Evolutionary conservation across 1,140 invertebrate genomes (phyloP), one percentile per base, ranked within the genome.

Genomic region (Phymorhynchus buccinoides): DNA sequence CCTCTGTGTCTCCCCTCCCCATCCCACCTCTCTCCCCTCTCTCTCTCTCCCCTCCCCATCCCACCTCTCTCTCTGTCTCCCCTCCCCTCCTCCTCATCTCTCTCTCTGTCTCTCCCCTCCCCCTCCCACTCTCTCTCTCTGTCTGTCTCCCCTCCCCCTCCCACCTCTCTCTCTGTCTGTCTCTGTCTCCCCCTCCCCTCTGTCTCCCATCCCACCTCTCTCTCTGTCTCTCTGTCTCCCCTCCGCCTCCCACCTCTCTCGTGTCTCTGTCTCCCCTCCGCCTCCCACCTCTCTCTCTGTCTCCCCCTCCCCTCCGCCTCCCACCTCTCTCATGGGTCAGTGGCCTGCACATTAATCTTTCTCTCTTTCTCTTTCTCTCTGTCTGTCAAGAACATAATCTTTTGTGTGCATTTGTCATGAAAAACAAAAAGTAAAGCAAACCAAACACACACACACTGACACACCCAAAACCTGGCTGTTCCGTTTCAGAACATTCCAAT

Each of bases 401-500:
- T 35, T 73, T 73, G 12, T 35, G 3, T 73, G 32, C 56, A 62
- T 35, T 73, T 35, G 22, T 73, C n/a, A 2, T 27, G 22, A 62
- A 62, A 62, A 22, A 62, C 44, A 62, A 22, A 62, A 62, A 27
- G 56, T 27, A 35, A 73, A n/a, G 66, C 6, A n/a, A n/a, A n/a
- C n/a, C n/a, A n/a, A n/a, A n/a, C n/a, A n/a, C n/a, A 56, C 12
- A 56, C 12, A 56, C 12, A 14, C 27, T 56, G 12, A 56, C 52
- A 56, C 52, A 56, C 12, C 52, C 12, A 27, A 27, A 14, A 27
- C 32, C 12, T 73, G 71, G 32, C 3, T 22, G 48, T 84, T 84
- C 22, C 71, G 71, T 87, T 84, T 3, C 87, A 90, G 89, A 89
- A 89, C 84, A 88, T 90, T 83, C 88, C 89, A 27, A 86, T 90